Conservation (phyloP, 2,797 vertebrate species). For the Onychomys leucogaster region DNA sequence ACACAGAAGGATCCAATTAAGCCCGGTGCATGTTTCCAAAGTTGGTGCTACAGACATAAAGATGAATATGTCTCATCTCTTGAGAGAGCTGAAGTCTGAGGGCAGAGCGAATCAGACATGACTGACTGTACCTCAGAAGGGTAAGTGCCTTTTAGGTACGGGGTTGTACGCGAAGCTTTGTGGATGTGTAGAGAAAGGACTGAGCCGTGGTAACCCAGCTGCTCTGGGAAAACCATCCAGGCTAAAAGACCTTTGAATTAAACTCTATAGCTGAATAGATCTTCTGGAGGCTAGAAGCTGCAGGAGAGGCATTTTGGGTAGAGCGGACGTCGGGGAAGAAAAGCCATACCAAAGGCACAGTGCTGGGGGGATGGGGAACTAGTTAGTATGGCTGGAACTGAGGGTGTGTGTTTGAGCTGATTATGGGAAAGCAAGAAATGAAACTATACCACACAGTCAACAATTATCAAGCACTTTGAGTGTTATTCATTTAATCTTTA, state of each 20-base stretch:
- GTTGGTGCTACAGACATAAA: constrained; percentile 44
- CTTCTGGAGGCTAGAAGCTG: background rate
- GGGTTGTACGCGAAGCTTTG: constrained; percentile 8
- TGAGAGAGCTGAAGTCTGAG: constrained; percentile 42
- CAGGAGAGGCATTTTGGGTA: constrained; percentile 10
- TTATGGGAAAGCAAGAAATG: background rate
- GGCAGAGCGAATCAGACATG: constrained; percentile 29
- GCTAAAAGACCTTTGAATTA: constrained; percentile 15
- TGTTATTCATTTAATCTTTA: constrained; percentile 15
- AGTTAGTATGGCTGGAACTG: background rate
- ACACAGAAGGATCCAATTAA: constrained; percentile 72
- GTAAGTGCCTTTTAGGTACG: background rate
- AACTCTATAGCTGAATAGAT: constrained; percentile 42
- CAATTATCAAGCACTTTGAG: background rate
- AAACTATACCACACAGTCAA: background rate
- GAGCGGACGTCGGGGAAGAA: background rate
- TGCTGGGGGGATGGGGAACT: background rate
- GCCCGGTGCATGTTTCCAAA: background rate
- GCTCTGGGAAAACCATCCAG: background rate
- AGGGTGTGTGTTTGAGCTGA: background rate
- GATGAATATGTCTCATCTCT: constrained; percentile 42
- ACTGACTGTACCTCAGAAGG: constrained; percentile 19
- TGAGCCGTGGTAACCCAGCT: background rate
- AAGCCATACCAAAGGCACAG: background rate
- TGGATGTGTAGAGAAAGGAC: background rate